Evolutionary conservation across 2,113 vertebrate species (phyloP).

Genomic region (Cettia cetti): DNA sequence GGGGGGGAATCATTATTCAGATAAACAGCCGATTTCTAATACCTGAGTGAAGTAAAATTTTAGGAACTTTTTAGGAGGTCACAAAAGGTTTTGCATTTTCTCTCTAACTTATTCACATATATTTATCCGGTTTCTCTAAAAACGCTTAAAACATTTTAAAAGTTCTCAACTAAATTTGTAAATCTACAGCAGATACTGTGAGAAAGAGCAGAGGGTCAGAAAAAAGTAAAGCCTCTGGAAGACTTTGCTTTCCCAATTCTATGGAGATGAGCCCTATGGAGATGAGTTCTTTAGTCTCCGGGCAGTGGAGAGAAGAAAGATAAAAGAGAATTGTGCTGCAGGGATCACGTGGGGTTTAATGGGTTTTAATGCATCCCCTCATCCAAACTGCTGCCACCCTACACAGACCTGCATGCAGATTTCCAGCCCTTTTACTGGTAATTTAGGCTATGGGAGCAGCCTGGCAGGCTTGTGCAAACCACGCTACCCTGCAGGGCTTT

Average conservation of each 20-base stretch:
- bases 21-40: not conserved
- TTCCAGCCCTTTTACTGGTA: not conserved
- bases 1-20: not conserved
- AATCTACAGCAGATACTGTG: not conserved
- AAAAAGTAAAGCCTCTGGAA: not conserved
- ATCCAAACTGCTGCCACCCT: not conserved
- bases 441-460: not conserved
- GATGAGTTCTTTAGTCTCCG: not conserved
- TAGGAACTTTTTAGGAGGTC: not conserved
- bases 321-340: slow-evolving; percentile 19
- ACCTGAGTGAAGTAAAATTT: not conserved
- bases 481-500: not conserved
- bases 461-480: not conserved
- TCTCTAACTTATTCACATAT: not conserved
- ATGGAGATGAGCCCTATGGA: slow-evolving; percentile 1
- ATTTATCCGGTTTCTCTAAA: not conserved
- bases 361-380: not conserved
- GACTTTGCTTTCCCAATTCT: not conserved
- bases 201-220: not conserved
- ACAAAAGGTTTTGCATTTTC: not conserved
- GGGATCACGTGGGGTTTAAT: not conserved
- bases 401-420: not conserved
- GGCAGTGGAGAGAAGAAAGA: not conserved
- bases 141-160: not conserved
- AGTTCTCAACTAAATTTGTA: not conserved